Base-by-base conservation (phyloP, 1,140 invertebrate genomes). In the Drosophila santomea region DNA sequence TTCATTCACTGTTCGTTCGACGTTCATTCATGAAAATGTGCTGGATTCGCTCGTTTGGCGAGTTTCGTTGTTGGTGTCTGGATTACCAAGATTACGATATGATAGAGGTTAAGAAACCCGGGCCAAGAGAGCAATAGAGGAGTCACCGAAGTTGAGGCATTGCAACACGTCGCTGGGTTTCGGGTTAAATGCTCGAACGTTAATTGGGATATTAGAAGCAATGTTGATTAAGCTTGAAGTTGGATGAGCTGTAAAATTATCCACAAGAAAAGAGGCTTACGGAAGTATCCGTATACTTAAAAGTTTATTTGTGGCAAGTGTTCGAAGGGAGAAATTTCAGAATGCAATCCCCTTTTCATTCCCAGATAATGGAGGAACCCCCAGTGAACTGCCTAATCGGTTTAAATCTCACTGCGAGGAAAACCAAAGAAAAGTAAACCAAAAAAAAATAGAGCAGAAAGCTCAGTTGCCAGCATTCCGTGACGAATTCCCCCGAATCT, bases 21-120 rank as follows among this genome's bases (percentile, higher is more conserved):
- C 17, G 48, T 86, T 89, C 83, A 86, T 86, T 89, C 84, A 86
- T 89, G 61, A 86, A 86, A 85, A 74, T 71, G 52, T 51, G 43
- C 43, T 20, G 20, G 43, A 45, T 20, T 66, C 78, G 71, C 74
- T 71, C 43, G 81, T 75, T 82, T 88, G 74, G 83, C 83, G 25
- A 86, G 83, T 82, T 81, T 67, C 38, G 28, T 52, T 15, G 41
- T 15, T 32, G n/a, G 44, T 28, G 28, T 44, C 20, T 47, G 73
- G 47, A 68, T 68, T 66, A 66, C 64, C 23, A 25, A 63, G 71
- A 62, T 62, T 74, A 41, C 56, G 56, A 60, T 48, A 55, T 25
- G 68, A 36, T 50, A 41, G 15, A 45, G 75, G 62, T 67, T 50
- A 57, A 62, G 39, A 52, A 61, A 52, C 57, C 35, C 15, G 4